Evolutionary conservation across 2,888 invertebrate species (phyloP), one percentile per base, ranked within the genome.

Genomic region (Noctua janthina): DNA sequence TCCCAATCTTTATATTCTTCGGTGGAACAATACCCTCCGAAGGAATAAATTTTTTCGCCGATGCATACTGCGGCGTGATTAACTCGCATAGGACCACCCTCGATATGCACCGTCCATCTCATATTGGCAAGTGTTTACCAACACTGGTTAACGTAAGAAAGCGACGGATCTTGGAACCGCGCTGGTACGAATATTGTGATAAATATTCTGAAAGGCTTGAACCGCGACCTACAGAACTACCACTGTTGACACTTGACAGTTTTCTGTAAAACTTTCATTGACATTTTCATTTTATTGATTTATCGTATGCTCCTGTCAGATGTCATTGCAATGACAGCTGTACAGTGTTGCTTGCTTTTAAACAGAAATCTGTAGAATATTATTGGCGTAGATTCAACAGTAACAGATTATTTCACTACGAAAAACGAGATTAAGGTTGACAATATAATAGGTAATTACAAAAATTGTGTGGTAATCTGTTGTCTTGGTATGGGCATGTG

Each of bases 31-130:
- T 99, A 99, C 49, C 99, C 99, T 64, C 99, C 99, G 94, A 99
- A 99, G 0, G 99, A 98, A 94, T 98, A 99, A 87, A 99, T 98
- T 92, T 97, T 98, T 88, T 98, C 98, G 43, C 98, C 98, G 66
- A 99, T 98, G 79, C 98, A 97, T 46, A 98, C 99, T 10, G 99
- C 99, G n/a, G 99, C 99, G 97, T 99, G 99, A 94, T 99, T 99
- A 23, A 99, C 99, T 83, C 99, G 97, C 91, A 98, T 97, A 29
- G 99, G 99, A n/a, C 99, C 99, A 54, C 99, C 99, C 93, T 99
- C 98, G 84, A 99, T 97, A 92, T 98, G 98, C 56, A 98, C 98
- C 75, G 98, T 98, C 99, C 99, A 99, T 94, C 97, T 97, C 98
- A 98, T 98, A 51, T 79, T 91, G 87, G 91, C 54, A 82, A 72